A percentile compares a stretch with the other conserved stretches of the same genome.
Evolutionary conservation across 2,113 vertebrate genomes (phyloP).

Genomic region (Dryoscopus gambensis): DNA sequence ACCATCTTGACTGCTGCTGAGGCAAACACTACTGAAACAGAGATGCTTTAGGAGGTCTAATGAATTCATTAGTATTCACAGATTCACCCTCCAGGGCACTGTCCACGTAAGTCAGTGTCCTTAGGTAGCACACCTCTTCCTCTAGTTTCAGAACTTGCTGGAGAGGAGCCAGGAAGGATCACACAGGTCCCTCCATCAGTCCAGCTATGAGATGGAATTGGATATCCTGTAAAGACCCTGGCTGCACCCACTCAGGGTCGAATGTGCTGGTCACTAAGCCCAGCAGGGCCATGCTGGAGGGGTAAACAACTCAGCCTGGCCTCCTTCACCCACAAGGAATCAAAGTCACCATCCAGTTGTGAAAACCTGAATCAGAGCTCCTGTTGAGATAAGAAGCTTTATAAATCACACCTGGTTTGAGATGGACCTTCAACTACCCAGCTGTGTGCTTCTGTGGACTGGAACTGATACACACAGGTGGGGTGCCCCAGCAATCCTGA

Average conservation of each 20-base stretch:
- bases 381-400: background rate
- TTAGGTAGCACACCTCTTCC: background rate
- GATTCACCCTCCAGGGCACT: background rate
- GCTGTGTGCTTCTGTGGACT: background rate
- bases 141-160: background rate
- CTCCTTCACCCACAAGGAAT: background rate
- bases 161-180: background rate
- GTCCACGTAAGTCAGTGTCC: background rate
- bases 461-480: background rate
- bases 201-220: background rate
- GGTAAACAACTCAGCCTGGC: background rate
- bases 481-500: background rate
- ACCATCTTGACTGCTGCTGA: constrained; percentile 52
- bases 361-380: background rate
- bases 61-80: constrained; percentile 52
- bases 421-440: background rate
- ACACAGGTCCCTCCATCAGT: background rate
- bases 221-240: background rate
- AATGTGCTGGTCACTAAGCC: background rate
- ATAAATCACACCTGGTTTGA: background rate
- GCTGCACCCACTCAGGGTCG: background rate
- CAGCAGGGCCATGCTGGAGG: background rate
- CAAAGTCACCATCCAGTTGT: accelerated
- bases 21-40: constrained; percentile 47
- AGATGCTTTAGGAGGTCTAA: constrained; percentile 34